Base-by-base conservation (phyloP, 2,797 vertebrate genomes). In the Adrianichthys oophorus region DNA sequence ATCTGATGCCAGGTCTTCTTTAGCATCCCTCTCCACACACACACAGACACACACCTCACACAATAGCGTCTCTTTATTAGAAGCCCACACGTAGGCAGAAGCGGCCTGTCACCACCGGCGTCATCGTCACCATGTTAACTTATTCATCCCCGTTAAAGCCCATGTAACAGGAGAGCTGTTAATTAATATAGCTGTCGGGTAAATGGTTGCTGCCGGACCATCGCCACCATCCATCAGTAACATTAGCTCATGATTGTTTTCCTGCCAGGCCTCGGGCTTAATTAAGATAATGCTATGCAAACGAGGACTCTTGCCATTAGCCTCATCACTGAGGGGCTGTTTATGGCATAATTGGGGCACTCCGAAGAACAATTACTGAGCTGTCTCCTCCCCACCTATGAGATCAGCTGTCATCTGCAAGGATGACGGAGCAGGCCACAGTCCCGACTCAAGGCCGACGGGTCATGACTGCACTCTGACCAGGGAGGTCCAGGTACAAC, bases 221-320 rank as follows among this genome's bases (percentile, higher is more conserved):
- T 93, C 90, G 91, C 92, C 88, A 90, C 91, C 93, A 82, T 89
- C 92, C 91, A 91, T 93, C 92, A 89, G 95, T 94, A 98, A 96
- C 88, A 91, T 92, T 90, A 94, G 92, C 94, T 90, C 73, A 55
- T 89, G 85, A 82, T 91, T 88, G 83, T 87, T 79, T 87, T 86
- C 73, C 66, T 81, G 85, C 89, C 86, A 88, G 85, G 86, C 87
- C 83, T 76, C 91, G 63, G 87, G 93, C 92, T 94, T 94, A 96
- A 97, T 98, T 97, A 98, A 93, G 93, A 90, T 96, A 98, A 97
- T 97, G 94, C 92, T 92, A 97, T 97, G 95, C 94, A 96, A 96
- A 98, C 93, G 90, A 95, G 93, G 91, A 85, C 91, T 91, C 91
- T 89, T 91, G 88, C 92, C 92, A 93, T 97, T 95, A 95, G 93